A percentile compares a stretch with the other conserved stretches of the same genome.
These are phyloP conservation scores for Macrosiphum euphorbiae DNA, from an alignment of 2,888 invertebrate genomes.

Conservation along the genomic window DNA sequence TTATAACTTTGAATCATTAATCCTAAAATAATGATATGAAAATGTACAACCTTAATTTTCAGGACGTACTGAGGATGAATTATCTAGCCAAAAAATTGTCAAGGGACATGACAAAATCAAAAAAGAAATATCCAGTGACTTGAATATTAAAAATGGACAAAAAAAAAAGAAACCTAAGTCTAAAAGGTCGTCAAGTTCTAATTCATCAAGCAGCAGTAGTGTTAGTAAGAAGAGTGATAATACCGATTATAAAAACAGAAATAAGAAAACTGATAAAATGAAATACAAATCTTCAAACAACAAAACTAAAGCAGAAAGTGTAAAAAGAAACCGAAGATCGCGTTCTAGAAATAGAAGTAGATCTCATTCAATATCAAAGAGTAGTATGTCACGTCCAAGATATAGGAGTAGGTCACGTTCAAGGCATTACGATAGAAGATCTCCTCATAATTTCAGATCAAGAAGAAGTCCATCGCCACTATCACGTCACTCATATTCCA, in stretches of 20 bases:
- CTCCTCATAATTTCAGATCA: conserved; percentile 51
- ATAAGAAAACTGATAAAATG: conserved; percentile 47
- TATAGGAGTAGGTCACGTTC: conserved; percentile 36
- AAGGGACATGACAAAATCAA: conserved; percentile 3
- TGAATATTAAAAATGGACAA: conserved; percentile 30
- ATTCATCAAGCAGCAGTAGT: conserved; percentile 39
- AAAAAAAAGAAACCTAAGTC: conserved; percentile 50
- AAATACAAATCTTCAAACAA: conserved; percentile 34
- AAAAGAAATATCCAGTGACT: conserved; percentile 4
- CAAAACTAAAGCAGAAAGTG: background rate
- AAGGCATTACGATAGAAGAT: conserved; percentile 44
- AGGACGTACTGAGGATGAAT: conserved; percentile 18
- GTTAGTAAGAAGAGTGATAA: conserved; percentile 42
- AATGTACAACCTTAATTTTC: background rate
- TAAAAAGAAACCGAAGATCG: conserved; percentile 34
- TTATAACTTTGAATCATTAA: background rate
- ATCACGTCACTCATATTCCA: conserved; percentile 28
- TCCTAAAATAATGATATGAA: background rate
- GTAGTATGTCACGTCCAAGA: conserved; percentile 58
- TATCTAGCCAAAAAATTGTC: background rate
- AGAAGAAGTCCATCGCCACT: conserved; percentile 46
- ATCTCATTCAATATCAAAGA: conserved; percentile 37
- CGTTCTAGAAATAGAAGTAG: conserved; percentile 53
- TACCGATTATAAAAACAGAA: conserved; percentile 10
- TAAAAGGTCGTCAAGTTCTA: conserved; percentile 53